phyloP scores from a whole-genome alignment of 2,888 invertebrate species.

The Drosophila colorata region DNA sequence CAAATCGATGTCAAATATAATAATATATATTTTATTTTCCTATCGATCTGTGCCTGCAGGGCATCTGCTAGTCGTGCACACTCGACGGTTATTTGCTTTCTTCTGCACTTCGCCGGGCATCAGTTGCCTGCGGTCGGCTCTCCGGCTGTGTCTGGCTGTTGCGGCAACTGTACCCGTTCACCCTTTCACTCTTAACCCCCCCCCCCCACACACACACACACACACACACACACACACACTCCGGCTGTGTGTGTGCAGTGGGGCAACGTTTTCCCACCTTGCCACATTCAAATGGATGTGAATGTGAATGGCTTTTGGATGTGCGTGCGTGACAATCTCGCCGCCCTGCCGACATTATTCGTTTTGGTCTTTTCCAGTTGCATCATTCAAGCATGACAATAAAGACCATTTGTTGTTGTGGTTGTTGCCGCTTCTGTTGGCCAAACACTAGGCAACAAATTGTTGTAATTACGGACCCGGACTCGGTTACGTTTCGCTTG shows the following conservation, averaged over 20 bases:
- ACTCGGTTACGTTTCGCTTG: constrained; percentile 76
- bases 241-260: neutral
- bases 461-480: constrained; percentile 75
- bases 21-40: too few relatives aligned
- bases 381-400: constrained; percentile 79
- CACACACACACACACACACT: neutral
- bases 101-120: constrained; percentile 8
- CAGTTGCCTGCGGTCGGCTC: constrained; percentile 17
- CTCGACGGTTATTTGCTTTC: neutral
- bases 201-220: neutral
- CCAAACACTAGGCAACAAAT: constrained; percentile 80
- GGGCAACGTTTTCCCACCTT: constrained; percentile 57
- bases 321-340: constrained; percentile 76
- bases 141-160: constrained; percentile 9
- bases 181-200: neutral
- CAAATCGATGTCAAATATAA: too few relatives aligned
- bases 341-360: constrained; percentile 35
- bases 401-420: constrained; percentile 52
- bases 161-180: constrained; percentile 35
- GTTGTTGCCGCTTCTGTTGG: constrained; percentile 50
- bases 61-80: constrained; percentile 9
- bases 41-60: neutral
- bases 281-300: constrained; percentile 47
- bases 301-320: constrained; percentile 47
- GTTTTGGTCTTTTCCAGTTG: constrained; percentile 68